phyloP scores from a whole-genome alignment of 2,888 invertebrate genomes.

The Polyommatus iphigenia region DNA sequence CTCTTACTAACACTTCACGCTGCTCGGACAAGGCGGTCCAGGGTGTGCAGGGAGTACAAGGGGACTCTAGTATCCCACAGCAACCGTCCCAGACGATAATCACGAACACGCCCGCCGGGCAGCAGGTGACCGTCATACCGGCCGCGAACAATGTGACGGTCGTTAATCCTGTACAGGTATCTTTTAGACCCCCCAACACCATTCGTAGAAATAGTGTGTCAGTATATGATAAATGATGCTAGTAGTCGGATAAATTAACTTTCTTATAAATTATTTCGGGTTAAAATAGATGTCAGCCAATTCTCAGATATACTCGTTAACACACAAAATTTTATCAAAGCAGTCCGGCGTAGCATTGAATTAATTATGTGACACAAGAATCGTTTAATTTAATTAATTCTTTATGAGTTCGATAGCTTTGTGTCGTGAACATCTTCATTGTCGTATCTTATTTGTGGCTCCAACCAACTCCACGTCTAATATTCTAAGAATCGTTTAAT shows the following conservation, averaged over 20 bases:
- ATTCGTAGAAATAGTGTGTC: background rate
- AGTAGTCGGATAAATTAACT: too few species aligned
- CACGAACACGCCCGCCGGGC: slow-evolving; percentile 86
- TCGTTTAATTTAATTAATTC: too few species aligned
- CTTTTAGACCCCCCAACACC: background rate
- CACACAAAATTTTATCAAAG: too few species aligned
- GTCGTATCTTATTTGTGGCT: background rate
- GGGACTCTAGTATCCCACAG: slow-evolving; percentile 59
- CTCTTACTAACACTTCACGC: slow-evolving; percentile 40
- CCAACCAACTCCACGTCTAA: background rate
- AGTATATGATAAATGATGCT: background rate
- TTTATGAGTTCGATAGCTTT: too few species aligned
- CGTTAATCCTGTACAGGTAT: slow-evolving; percentile 66
- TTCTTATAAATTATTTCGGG: background rate
- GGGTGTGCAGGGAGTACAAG: slow-evolving; percentile 70
- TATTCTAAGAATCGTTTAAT: too few species aligned
- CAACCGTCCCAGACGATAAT: slow-evolving; percentile 82
- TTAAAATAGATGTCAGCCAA: too few species aligned
- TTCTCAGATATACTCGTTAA: too few species aligned
- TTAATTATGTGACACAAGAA: too few species aligned
- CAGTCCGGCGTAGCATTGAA: too few species aligned
- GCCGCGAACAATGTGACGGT: slow-evolving; percentile 70
- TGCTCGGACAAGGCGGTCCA: slow-evolving; percentile 66
- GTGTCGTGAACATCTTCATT: too few species aligned
- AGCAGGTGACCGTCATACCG: slow-evolving; percentile 93